Percentiles rank a stretch among this genome's conserved stretches.
These are phyloP conservation scores for Platorchestia sp. DNA, from an alignment of 1,140 invertebrate species.

Conservation along the genomic window DNA sequence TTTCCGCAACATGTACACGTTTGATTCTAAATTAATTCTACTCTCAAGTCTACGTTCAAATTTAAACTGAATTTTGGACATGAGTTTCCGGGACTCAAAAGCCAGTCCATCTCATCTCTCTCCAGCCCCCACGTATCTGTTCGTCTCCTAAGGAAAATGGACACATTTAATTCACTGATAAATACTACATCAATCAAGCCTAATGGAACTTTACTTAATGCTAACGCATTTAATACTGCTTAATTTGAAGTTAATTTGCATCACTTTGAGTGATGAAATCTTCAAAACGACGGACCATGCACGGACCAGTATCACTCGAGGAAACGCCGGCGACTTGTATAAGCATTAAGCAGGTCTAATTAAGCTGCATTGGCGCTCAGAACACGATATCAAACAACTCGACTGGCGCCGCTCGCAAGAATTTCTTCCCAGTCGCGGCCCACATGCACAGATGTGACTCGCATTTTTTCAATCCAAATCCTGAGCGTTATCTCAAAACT, in stretches of 20 bases:
- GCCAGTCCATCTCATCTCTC: too few species aligned
- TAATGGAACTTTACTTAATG: background rate
- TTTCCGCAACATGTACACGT: too few species aligned
- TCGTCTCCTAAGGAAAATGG: too few species aligned
- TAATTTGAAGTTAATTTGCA: background rate
- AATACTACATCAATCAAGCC: background rate
- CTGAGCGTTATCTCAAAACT: background rate
- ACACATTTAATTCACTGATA: background rate
- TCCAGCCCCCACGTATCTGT: too few species aligned
- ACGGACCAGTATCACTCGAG: background rate
- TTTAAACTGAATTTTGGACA: too few species aligned
- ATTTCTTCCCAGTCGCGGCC: background rate
- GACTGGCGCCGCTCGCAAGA: background rate
- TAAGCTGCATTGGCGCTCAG: background rate
- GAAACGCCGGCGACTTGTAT: background rate
- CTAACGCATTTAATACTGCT: background rate
- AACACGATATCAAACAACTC: background rate
- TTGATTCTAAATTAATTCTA: too few species aligned
- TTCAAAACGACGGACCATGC: background rate
- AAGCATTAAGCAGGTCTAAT: background rate
- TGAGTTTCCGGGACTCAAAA: too few species aligned
- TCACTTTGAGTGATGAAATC: background rate
- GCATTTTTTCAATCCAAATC: background rate
- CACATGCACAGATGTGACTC: conserved; percentile 36
- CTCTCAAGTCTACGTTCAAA: too few species aligned